Evolutionary conservation across 2,113 vertebrate species (phyloP), one percentile per base, ranked within the genome.

Genomic region (Epinephelus fuscoguttatus): DNA sequence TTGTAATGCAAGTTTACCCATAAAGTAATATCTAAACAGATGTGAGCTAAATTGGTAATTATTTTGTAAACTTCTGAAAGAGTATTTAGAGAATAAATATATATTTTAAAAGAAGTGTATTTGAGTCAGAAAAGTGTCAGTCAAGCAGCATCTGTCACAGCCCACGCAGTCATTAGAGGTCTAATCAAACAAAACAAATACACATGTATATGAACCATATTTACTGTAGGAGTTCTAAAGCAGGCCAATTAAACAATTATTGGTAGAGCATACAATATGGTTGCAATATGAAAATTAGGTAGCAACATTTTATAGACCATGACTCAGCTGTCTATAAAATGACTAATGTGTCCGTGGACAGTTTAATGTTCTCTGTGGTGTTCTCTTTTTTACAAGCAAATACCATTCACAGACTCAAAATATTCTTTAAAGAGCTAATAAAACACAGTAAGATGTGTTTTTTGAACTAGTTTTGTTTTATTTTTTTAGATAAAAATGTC

Each of bases 401-500:
- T 25, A 17, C 14, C 17, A 4, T 25, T 50, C 17, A 19, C 15
- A 50, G 10, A 21, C 25, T 61, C n/a, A 33, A 4, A n/a, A 14
- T 73, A 2, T 50, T 62, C 57, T 61, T 61, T 61, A 7, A 50
- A 62, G 57, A 74, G 19, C 57, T 37, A 45, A 62, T 30, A 4
- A 50, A 74, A 33, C 25, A 50, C 27, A 74, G 42, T 50, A 27
- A 6, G 42, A 15, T n/a, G 13, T 30, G 57, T 13, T 62, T 37
- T 62, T 23, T 23, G 21, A 37, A 75, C 45, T 21, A 52, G 71
- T 27, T 52, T 63, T 53, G 14, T 53, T 12, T 40, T 53, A 9
- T 37, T 63, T 63, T 63, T 37, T 74, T 27, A 62, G 72, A 75
- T 30, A 25, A 18, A 52, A 53, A 63, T 52, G 14, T 62, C 45